Conservation (phyloP, 30 jellyfish, hydroid and myxozoan genomes). For the Catostylus mosaicus region DNA sequence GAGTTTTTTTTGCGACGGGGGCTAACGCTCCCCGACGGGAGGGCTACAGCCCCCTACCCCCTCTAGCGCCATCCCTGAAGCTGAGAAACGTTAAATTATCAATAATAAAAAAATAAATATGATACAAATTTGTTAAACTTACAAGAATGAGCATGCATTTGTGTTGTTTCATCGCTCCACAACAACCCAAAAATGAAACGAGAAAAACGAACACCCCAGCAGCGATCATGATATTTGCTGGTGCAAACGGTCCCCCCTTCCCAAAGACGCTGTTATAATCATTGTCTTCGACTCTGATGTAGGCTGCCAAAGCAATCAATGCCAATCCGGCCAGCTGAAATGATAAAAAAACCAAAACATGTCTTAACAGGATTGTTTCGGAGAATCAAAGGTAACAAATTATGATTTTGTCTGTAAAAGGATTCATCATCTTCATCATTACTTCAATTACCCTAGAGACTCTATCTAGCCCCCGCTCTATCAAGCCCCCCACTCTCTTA, state of each 20-base stretch:
- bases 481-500: no score
- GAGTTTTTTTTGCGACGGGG: no score
- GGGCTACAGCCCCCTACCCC: no score
- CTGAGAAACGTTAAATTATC: no score
- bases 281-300: slow-evolving; percentile 56
- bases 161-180: slow-evolving; percentile 74
- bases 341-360: background rate
- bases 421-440: background rate
- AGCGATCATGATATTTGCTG: slow-evolving; percentile 74
- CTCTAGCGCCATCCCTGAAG: no score
- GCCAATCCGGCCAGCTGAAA: slow-evolving; percentile 75
- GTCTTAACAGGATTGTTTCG: background rate
- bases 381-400: no score
- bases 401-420: no score
- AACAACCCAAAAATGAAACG: slow-evolving; percentile 66
- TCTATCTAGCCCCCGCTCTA: no score
- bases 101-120: no score
- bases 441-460: no score
- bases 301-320: slow-evolving; percentile 52
- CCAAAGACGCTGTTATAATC: slow-evolving; percentile 72
- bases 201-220: slow-evolving; percentile 72
- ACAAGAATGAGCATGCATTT: slow-evolving; percentile 54
- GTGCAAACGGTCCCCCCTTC: slow-evolving; percentile 71
- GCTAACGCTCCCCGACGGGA: no score
- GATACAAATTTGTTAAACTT: background rate